Evolutionary conservation across 2,888 invertebrate species (phyloP).

Genomic region (Hypomecis atomaria): DNA sequence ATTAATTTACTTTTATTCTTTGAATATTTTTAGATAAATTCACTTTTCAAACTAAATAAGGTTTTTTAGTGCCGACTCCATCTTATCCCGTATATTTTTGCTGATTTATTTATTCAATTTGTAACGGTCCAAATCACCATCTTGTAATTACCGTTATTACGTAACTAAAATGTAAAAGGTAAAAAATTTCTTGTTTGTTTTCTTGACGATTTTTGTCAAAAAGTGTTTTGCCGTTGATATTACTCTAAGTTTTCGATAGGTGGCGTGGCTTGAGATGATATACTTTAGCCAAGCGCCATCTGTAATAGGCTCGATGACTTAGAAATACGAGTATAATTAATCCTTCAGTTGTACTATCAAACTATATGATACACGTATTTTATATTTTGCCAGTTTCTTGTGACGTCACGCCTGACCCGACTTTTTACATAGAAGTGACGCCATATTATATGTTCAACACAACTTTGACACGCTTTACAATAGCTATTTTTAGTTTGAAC

Average conservation of each 20-base stretch:
- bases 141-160: neutral
- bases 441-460: too few species aligned
- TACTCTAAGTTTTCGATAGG: conserved; percentile 2
- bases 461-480: too few species aligned
- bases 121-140: conserved; percentile 29
- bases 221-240: neutral
- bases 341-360: too few species aligned
- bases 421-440: too few species aligned
- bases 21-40: conserved; percentile 30
- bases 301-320: too few species aligned
- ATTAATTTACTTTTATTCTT: neutral
- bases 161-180: neutral
- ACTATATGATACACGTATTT: too few species aligned
- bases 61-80: conserved; percentile 40
- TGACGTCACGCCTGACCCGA: too few species aligned
- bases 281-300: too few species aligned
- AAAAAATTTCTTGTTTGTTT: neutral
- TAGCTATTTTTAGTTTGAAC: too few species aligned
- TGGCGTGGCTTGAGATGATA: conserved; percentile 1
- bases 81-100: conserved; percentile 33
- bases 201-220: neutral
- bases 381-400: too few species aligned
- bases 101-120: conserved; percentile 21
- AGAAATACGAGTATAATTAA: too few species aligned
- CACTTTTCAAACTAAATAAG: conserved; percentile 24